Evolutionary conservation across 2,113 vertebrate genomes (phyloP), one percentile per base, ranked within the genome.

Genomic region (Percopsis transmontana): DNA sequence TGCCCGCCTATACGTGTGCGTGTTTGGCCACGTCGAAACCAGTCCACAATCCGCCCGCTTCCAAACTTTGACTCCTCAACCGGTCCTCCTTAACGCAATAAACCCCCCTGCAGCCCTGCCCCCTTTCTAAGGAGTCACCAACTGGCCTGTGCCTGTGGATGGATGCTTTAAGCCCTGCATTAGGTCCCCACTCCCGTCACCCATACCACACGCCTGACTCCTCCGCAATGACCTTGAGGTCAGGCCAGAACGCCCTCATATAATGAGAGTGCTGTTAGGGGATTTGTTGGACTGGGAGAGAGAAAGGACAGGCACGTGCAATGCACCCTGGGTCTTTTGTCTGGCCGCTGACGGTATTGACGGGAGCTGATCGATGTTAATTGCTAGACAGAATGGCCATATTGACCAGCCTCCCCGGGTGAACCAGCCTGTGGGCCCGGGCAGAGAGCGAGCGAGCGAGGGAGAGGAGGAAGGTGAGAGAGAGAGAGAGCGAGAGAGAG

Each of bases 321-420:
- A 84, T 89, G 91, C 88, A 86, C 83, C 83, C 73, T 84, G 82
- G 88, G 88, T 89, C 89, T 91, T 33, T 92, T 92, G 89, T 90
- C 88, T 91, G 80, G 86, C 76, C 82, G 84, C 86, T 87, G 87
- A 85, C 66, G 51, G 69, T 92, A 91, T 92, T 91, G 91, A 92
- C 88, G 62, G 87, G 85, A 19, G 16, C 88, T 91, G 91, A 93
- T 91, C 87, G 88, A 93, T 93, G 90, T 92, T 91, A 91, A 93
- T 91, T 92, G 92, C 91, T 73, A 80, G 85, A 91, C 89, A 89
- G 90, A 93, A 93, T 91, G 86, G 88, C 79, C 85, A 83, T 91
- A 91, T 92, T 92, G 90, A 92, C 86, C 85, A 85, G 67, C 70
- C 76, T 86, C 69, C 79, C 74, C 69, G 66, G 79, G 76, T 73